Conservation (phyloP, 2,113 vertebrate genomes). For the Scolopax mira region DNA sequence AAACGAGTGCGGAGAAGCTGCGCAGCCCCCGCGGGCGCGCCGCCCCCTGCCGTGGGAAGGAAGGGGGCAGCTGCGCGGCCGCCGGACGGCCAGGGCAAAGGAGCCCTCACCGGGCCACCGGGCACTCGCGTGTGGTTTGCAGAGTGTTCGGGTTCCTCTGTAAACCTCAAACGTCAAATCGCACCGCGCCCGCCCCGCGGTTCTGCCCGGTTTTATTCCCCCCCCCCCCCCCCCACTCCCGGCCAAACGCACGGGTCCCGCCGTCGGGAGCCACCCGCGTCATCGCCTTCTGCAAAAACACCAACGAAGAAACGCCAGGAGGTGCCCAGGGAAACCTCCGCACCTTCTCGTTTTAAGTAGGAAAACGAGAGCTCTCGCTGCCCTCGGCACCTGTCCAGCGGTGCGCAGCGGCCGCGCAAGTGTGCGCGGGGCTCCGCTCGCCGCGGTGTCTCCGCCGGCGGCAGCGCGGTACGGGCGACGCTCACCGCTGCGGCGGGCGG, state of each 20-base stretch:
- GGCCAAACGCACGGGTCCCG: background rate
- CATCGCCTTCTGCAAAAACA: background rate
- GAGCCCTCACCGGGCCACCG: background rate
- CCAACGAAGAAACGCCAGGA: background rate
- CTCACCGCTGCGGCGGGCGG: background rate
- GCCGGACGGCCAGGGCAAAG: accelerated
- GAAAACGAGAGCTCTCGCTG: background rate
- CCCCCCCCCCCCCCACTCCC: too few relatives aligned
- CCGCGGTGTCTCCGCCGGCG: background rate
- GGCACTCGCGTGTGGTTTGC: background rate
- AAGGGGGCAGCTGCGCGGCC: background rate
- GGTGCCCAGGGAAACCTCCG: background rate
- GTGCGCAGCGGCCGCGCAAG: background rate
- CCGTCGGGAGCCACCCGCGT: background rate
- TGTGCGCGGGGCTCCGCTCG: background rate
- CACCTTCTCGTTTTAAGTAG: accelerated
- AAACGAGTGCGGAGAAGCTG: background rate
- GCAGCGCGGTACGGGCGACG: background rate
- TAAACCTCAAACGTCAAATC: background rate
- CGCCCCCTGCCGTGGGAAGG: background rate
- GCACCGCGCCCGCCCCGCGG: background rate
- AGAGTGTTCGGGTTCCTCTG: accelerated
- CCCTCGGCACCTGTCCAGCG: background rate
- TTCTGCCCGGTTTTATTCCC: background rate
- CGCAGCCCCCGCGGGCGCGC: background rate